Base-by-base conservation (phyloP, 2,888 invertebrate species). In the Amblyjoppa fuscipennis region DNA sequence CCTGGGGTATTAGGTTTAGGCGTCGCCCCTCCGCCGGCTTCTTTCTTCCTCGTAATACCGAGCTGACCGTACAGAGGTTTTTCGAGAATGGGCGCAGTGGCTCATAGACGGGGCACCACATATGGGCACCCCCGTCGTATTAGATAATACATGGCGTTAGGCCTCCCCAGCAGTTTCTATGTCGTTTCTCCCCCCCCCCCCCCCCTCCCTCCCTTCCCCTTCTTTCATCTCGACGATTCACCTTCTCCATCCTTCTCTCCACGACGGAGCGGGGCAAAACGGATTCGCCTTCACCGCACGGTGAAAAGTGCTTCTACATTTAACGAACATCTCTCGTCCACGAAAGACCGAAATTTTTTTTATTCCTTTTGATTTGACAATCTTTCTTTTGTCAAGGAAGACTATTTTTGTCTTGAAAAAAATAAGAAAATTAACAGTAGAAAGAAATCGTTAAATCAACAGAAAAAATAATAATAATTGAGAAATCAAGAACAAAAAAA, bases 131-230 rank as follows among this genome's bases (percentile, higher is more conserved):
- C 91, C 91, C 87, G 90, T 90, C 91, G 93, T 91, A 93, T 93
- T 93, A 92, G 93, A 93, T 93, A 93, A 93, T 61, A 31, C 61
- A 61, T 93, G 92, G 93, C 91, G 93, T 93, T 93, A 93, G 91
- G 87, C 89, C 89, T 13, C 91, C 87, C 87, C 76, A 68, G 68
- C 51, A 80, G 77, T 80, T 80, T 80, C 75, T 34, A 28, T 77
- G 75, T 77, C 80, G 69, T 64, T 77, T 75, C 86, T 84, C 84
- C 34, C 16, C 59, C 13, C 61, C 34, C 16, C 59, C 13, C 61
- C 28, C 61, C 16, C 59, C 13, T 31, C 20, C 20, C 20, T 20
- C 20, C 28, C 61, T 31, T 34, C 31, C 34, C 28, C 61, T 7
- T 28, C 6, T 61, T 87, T 87, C 87, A 87, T 85, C 89, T 77